Evolutionary conservation across 2,113 vertebrate genomes (phyloP), one percentile per base, ranked within the genome.

Genomic region (Gambusia holbrooki): DNA sequence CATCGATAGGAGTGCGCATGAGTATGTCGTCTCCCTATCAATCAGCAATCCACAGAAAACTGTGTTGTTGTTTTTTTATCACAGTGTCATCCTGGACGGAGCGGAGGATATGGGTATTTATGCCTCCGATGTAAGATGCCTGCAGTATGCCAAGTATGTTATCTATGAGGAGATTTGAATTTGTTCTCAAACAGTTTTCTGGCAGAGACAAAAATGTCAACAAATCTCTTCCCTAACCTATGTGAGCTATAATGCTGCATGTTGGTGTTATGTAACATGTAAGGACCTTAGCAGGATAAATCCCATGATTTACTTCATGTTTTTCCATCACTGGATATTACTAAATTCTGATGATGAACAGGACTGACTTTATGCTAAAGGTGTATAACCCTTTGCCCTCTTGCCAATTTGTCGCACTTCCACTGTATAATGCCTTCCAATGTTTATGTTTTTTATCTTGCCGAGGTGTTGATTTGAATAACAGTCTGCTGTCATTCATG

Each of bases 81-180:
- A 58, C 51, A 58, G 5, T n/a, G 7, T 58, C 51, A 25, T 58
- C 51, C 51, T 32, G 69, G 32, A 69, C 29, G 45, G 71, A 62
- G 54, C 76, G 65, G 54, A 71, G 22, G 40, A 33, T 61, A 33
- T 0, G 7, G 66, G 45, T 62, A 60, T 63, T 27, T 51, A 60
- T 72, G 82, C 73, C 71, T 69, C 69, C 33, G 11, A 28, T 35
- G 68, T 73, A 54, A 74, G 77, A 75, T 54, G 70, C 48, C 78
- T 78, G 76, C 73, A 78, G 74, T 78, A 84, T 84, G 86, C 85
- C 73, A 87, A 71, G 79, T 87, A 90, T 91, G 77, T 73, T 80
- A 80, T 63, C 81, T 76, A 91, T 87, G 87, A 83, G 19, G 73
- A 84, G 76, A 87, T 88, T 51, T 30, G 48, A 72, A 82, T 86